Conservation (phyloP, 2,888 invertebrate genomes). For the Hedya salicella region DNA sequence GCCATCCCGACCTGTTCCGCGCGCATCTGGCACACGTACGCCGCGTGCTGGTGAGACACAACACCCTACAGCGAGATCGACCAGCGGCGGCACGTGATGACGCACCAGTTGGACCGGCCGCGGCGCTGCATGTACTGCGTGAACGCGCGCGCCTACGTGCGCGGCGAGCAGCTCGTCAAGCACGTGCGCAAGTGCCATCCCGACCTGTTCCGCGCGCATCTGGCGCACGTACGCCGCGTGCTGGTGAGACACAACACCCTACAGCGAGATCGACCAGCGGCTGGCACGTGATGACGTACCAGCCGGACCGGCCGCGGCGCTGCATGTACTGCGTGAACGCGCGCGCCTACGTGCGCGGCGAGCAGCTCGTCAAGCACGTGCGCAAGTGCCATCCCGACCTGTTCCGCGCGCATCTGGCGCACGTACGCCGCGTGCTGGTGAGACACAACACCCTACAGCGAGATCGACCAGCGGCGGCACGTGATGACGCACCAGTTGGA, state of each 20-base stretch:
- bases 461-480: slow-evolving; percentile 89
- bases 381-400: slow-evolving; percentile 88
- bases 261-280: slow-evolving; percentile 71
- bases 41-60: slow-evolving; percentile 52
- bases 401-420: slow-evolving; percentile 75
- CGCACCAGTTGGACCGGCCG: too few relatives aligned
- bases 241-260: too few relatives aligned
- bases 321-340: slow-evolving; percentile 89
- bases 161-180: slow-evolving; percentile 90
- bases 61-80: too few relatives aligned
- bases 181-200: slow-evolving; percentile 90
- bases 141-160: slow-evolving; percentile 88
- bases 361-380: slow-evolving; percentile 91
- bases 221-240: slow-evolving; percentile 60
- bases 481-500: slow-evolving; percentile 89
- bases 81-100: too few relatives aligned
- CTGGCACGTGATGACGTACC: slow-evolving; percentile 89
- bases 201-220: slow-evolving; percentile 82
- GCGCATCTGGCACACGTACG: slow-evolving; percentile 72
- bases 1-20: slow-evolving; percentile 87
- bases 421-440: slow-evolving; percentile 53
- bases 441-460: slow-evolving; percentile 80
- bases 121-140: slow-evolving; percentile 85
- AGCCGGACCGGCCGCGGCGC: slow-evolving; percentile 89
- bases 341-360: slow-evolving; percentile 90